phyloP scores from a whole-genome alignment of 1,140 invertebrate genomes.

The Apis mellifera region Amel_HAv3.1 CM009931.2:14301501-14302000 shows the following conservation, averaged over 20 bases:
- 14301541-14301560: slow-evolving; percentile 72
- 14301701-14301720: too few species aligned
- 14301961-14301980: not conserved
- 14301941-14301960: too few species aligned
- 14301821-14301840: too few species aligned
- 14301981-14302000: not conserved
- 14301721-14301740: not conserved
- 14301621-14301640: not conserved
- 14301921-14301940: not conserved
- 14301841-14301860: not conserved
- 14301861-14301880: not conserved
- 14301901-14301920: not conserved
- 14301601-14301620: too few species aligned
- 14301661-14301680: too few species aligned
- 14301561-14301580: not conserved
- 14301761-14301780: not conserved
- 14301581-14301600: not conserved
- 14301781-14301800: not conserved
- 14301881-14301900: not conserved
- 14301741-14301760: not conserved
- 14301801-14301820: not conserved
- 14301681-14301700: too few species aligned
- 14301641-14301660: not conserved
- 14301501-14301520: slow-evolving; percentile 70
- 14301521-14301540: slow-evolving; percentile 75